A percentile compares a stretch with the other conserved stretches of the same genome.
Evolutionary conservation across 92 coral and sea anemone genomes (phyloP).

Genomic region (Epizoanthus rinbou): DNA sequence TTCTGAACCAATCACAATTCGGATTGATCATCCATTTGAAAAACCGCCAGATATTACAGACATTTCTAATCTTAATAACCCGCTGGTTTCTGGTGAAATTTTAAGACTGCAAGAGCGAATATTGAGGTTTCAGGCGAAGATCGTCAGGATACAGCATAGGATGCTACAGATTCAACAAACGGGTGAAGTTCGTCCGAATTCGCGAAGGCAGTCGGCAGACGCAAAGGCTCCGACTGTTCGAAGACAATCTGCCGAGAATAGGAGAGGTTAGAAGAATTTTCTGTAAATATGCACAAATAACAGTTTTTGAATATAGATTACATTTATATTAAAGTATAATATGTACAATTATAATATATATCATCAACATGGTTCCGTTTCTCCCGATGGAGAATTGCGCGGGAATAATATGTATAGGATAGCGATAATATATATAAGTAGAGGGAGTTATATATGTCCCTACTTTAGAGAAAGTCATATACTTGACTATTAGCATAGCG

Average conservation of each 20-base stretch:
- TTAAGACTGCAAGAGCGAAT: slow-evolving; percentile 95
- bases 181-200: slow-evolving; percentile 53
- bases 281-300: too few relatives aligned
- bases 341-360: too few relatives aligned
- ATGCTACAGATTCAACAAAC: slow-evolving; percentile 84
- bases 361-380: too few relatives aligned
- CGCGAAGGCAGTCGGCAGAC: slow-evolving; percentile 40
- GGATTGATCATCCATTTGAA: slow-evolving; percentile 84
- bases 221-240: slow-evolving; percentile 18
- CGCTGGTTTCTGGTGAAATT: slow-evolving; percentile 77
- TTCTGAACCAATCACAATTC: slow-evolving; percentile 61
- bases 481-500: too few relatives aligned
- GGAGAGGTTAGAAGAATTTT: slow-evolving; percentile 3
- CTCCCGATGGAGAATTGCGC: too few relatives aligned
- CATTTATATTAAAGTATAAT: too few relatives aligned
- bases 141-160: slow-evolving; percentile 92
- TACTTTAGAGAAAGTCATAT: too few relatives aligned
- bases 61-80: slow-evolving; percentile 55
- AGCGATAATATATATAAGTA: too few relatives aligned
- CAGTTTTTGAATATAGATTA: too few relatives aligned
- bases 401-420: too few relatives aligned
- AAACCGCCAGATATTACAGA: slow-evolving; percentile 51
- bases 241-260: slow-evolving; percentile 24
- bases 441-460: too few relatives aligned
- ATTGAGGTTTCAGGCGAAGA: slow-evolving; percentile 94